Conservation (phyloP, 2,113 vertebrate species). For the Chaenocephalus aceratus region DNA sequence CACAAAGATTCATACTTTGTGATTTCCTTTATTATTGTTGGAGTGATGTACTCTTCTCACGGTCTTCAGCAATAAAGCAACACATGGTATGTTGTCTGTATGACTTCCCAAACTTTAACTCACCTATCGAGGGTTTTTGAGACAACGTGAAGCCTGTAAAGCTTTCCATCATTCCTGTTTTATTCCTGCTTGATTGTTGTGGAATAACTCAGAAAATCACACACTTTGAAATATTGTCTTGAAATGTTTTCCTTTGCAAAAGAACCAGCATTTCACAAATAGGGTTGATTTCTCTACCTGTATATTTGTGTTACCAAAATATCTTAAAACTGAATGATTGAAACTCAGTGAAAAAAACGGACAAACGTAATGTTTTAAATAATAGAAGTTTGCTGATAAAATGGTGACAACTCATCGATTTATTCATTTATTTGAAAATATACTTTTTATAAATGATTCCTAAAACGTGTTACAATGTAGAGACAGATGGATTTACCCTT, state of each 20-base stretch:
- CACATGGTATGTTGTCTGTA: slow-evolving; percentile 21
- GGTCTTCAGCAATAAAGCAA: too few species aligned
- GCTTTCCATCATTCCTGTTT: slow-evolving; percentile 63
- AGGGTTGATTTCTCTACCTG: not conserved
- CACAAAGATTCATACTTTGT: too few species aligned
- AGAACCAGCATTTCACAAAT: not conserved
- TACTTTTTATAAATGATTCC: not conserved
- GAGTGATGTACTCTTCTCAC: too few species aligned
- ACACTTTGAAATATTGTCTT: slow-evolving; percentile 1
- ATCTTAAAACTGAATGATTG: too few species aligned
- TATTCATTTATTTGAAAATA: not conserved
- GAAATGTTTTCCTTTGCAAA: not conserved
- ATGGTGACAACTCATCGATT: too few species aligned
- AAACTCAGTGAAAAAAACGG: too few species aligned
- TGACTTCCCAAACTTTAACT: slow-evolving; percentile 41
- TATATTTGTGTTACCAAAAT: too few species aligned
- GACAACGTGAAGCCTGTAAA: slow-evolving; percentile 52
- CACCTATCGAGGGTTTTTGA: slow-evolving; percentile 57
- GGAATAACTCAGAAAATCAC: slow-evolving; percentile 76
- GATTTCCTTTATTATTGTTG: too few species aligned
- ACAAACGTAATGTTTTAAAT: not conserved
- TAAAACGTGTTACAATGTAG: too few species aligned
- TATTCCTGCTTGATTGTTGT: slow-evolving; percentile 83
- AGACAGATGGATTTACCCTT: not conserved
- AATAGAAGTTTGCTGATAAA: not conserved